These are phyloP conservation scores for Lysiphlebus fabarum DNA, from an alignment of 1,140 invertebrate genomes.

Conservation along the genomic window DNA sequence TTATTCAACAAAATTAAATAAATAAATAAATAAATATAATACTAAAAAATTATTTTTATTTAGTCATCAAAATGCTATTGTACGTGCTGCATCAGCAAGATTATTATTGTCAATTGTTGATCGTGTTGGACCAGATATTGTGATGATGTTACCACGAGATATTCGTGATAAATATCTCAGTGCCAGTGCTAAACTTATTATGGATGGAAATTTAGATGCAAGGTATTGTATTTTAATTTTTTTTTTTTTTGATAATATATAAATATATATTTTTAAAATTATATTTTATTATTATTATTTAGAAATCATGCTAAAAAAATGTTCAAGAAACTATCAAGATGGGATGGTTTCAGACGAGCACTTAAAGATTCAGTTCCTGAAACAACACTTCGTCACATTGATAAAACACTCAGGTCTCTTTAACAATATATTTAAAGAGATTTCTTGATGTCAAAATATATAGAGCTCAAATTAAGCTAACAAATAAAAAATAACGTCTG, in stretches of 20 bases:
- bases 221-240: slow-evolving; percentile 54
- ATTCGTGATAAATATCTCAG: slow-evolving; percentile 76
- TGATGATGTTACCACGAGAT: slow-evolving; percentile 73
- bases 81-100: slow-evolving; percentile 75
- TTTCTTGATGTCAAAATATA: slow-evolving; percentile 5
- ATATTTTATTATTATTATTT: slow-evolving; percentile 32
- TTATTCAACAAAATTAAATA: slow-evolving; percentile 4
- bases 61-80: slow-evolving; percentile 81
- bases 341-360: slow-evolving; percentile 64
- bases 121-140: slow-evolving; percentile 69
- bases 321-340: slow-evolving; percentile 59
- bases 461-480: slow-evolving; percentile 22
- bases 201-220: slow-evolving; percentile 83
- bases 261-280: not conserved
- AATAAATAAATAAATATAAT: slow-evolving; percentile 4
- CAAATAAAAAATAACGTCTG: slow-evolving; percentile 22
- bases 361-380: slow-evolving; percentile 65
- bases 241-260: not conserved
- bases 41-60: not conserved
- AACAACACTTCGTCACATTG: slow-evolving; percentile 64
- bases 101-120: slow-evolving; percentile 70
- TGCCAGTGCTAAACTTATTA: slow-evolving; percentile 75
- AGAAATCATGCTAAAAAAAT: slow-evolving; percentile 69
- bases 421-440: slow-evolving; percentile 31
- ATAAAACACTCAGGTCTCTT: slow-evolving; percentile 64